Conservation (phyloP, 2,113 vertebrate species). For the Anser brachyrhynchus region DNA sequence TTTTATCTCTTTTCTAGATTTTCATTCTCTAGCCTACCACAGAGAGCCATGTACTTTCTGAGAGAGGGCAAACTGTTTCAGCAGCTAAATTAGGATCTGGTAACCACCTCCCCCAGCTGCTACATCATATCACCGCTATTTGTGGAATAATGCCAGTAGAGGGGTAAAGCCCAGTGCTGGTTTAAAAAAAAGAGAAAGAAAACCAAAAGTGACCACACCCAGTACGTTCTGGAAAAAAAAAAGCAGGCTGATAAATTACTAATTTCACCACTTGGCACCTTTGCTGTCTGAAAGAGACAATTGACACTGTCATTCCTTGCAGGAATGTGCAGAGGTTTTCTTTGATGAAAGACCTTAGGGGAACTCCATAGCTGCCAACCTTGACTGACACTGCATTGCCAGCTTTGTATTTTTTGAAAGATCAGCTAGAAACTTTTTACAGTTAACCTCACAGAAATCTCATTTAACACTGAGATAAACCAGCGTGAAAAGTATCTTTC, state of each 20-base stretch:
- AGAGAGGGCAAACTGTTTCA: neutral
- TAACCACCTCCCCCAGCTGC: neutral
- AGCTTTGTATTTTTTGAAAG: neutral
- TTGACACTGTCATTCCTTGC: neutral
- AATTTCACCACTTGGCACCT: neutral
- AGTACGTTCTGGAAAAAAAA: neutral
- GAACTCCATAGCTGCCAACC: neutral
- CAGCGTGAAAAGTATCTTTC: neutral
- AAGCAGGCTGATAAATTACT: neutral
- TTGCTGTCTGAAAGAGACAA: neutral
- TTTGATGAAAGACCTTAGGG: neutral
- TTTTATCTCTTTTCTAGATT: neutral
- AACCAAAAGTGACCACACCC: neutral
- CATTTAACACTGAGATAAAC: neutral
- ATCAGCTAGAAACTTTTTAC: neutral
- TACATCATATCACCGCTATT: neutral
- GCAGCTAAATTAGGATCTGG: neutral
- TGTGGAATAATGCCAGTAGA: neutral
- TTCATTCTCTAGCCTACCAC: neutral
- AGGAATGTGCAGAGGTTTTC: neutral
- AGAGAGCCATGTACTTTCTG: neutral
- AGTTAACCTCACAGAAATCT: neutral
- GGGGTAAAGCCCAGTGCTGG: neutral
- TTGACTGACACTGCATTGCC: fast-evolving
- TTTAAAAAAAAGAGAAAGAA: neutral